These are phyloP conservation scores for Papilio glaucus DNA, from an alignment of 1,140 invertebrate species.

Conservation along the genomic window DNA sequence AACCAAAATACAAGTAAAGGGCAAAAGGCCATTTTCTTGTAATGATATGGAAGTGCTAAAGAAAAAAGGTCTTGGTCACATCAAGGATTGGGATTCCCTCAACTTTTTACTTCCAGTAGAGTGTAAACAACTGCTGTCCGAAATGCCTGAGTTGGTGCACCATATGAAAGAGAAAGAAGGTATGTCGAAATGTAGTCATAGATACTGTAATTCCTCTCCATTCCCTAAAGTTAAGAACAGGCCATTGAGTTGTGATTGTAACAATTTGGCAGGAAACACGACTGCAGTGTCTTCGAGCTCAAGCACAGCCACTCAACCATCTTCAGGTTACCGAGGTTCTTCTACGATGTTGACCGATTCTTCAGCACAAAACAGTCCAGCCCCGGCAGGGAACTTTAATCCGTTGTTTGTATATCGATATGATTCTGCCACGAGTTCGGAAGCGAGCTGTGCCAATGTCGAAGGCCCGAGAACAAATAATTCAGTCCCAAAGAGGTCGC, in stretches of 20 bases:
- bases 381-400: slow-evolving; percentile 84
- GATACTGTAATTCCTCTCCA: slow-evolving; percentile 87
- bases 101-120: slow-evolving; percentile 93
- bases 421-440: slow-evolving; percentile 89
- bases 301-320: slow-evolving; percentile 91
- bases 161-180: slow-evolving; percentile 84
- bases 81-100: slow-evolving; percentile 95
- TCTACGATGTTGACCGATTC: slow-evolving; percentile 92
- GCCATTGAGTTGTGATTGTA: slow-evolving; percentile 86
- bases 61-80: slow-evolving; percentile 91
- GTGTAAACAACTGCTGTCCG: slow-evolving; percentile 89
- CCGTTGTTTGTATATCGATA: slow-evolving; percentile 92
- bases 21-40: slow-evolving; percentile 90
- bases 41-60: slow-evolving; percentile 92
- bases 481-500: slow-evolving; percentile 85
- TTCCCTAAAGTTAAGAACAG: slow-evolving; percentile 83
- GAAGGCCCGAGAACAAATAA: slow-evolving; percentile 80
- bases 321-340: slow-evolving; percentile 92
- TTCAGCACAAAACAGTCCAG: slow-evolving; percentile 85
- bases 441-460: slow-evolving; percentile 84
- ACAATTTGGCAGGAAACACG: slow-evolving; percentile 82
- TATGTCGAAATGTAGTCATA: slow-evolving; percentile 83
- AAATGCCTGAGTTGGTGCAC: slow-evolving; percentile 89
- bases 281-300: slow-evolving; percentile 87
- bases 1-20: slow-evolving; percentile 70